phyloP scores from a whole-genome alignment of 1,140 invertebrate species.

The Andricus grossulariae region DNA sequence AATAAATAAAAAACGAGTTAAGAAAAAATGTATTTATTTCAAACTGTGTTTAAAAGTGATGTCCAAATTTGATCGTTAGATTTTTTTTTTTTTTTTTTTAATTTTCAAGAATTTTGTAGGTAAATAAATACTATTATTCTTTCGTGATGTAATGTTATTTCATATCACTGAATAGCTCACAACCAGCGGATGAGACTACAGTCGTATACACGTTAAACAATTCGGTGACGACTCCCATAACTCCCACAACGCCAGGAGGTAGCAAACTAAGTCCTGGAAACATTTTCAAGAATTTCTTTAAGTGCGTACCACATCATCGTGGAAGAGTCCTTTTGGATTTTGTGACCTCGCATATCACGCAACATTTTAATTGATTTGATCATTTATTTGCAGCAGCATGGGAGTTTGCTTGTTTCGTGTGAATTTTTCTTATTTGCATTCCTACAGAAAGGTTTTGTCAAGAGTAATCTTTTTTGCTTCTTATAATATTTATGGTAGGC shows the following conservation, averaged over 20 bases:
- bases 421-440: constrained; percentile 52
- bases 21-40: too few species aligned
- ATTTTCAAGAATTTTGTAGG: too few species aligned
- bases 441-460: not conserved
- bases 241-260: constrained; percentile 78
- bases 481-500: not conserved
- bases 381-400: constrained; percentile 65
- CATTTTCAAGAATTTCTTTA: constrained; percentile 97
- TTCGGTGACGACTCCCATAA: constrained; percentile 77
- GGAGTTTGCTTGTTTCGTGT: constrained; percentile 61
- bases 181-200: constrained; percentile 68
- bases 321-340: constrained; percentile 56
- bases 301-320: constrained; percentile 78
- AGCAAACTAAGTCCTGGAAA: constrained; percentile 89
- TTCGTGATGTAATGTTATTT: constrained; percentile 58
- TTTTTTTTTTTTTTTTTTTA: too few species aligned
- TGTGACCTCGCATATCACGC: constrained; percentile 45
- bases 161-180: constrained; percentile 69
- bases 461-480: constrained; percentile 32
- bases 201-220: constrained; percentile 71
- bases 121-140: not conserved
- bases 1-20: too few species aligned
- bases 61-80: too few species aligned
- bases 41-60: too few species aligned
- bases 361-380: constrained; percentile 40